Percentiles rank a stretch among this genome's conserved stretches.
These are phyloP conservation scores for Timema cristinae DNA, from an alignment of 2,888 invertebrate species.

Conservation along the genomic window DNA sequence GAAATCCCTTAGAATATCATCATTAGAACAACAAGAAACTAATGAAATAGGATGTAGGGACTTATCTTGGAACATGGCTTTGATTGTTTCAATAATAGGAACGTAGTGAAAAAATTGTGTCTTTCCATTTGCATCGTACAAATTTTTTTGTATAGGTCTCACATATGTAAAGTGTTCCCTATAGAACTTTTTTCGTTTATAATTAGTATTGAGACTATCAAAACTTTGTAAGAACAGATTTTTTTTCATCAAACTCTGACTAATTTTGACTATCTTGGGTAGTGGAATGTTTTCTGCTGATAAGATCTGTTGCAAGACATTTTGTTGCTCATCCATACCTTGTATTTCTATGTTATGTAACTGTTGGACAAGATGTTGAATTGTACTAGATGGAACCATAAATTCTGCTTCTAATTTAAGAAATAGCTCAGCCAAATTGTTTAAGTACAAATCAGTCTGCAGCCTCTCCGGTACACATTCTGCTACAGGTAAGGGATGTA, in stretches of 20 bases:
- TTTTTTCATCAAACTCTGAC: too few species aligned
- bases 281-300: too few species aligned
- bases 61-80: slow-evolving; percentile 29
- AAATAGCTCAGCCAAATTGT: slow-evolving; percentile 26
- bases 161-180: neutral
- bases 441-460: slow-evolving; percentile 15
- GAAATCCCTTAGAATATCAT: slow-evolving; percentile 34
- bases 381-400: slow-evolving; percentile 29
- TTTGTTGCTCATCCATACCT: too few species aligned
- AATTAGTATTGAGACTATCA: neutral
- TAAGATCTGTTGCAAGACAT: too few species aligned
- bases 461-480: neutral
- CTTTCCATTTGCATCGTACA: slow-evolving; percentile 24
- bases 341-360: slow-evolving; percentile 23
- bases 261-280: too few species aligned
- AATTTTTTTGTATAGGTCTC: slow-evolving; percentile 16
- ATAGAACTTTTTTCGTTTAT: neutral
- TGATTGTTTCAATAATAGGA: slow-evolving; percentile 29
- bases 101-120: slow-evolving; percentile 30
- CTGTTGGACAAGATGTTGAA: slow-evolving; percentile 31
- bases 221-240: too few species aligned
- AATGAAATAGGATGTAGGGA: slow-evolving; percentile 26
- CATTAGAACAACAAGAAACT: slow-evolving; percentile 11
- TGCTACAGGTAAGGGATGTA: too few species aligned
- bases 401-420: slow-evolving; percentile 33